These are phyloP conservation scores for Nasonovia ribisnigri DNA, from an alignment of 2,888 invertebrate species.

Conservation along the genomic window DNA sequence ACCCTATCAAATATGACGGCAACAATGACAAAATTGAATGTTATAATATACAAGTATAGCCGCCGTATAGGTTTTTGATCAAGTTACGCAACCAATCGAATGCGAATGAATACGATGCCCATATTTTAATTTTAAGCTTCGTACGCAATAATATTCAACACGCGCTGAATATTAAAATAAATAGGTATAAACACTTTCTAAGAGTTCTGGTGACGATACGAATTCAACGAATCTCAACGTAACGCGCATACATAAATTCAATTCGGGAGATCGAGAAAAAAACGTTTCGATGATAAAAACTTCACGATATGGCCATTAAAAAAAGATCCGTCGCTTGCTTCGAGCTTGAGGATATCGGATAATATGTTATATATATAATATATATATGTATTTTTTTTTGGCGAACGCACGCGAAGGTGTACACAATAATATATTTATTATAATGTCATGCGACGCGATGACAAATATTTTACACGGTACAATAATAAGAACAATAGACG, in stretches of 20 bases:
- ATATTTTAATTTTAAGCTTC: constrained; percentile 25
- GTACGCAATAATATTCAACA: constrained; percentile 7
- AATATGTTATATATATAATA: neutral
- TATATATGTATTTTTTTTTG: too few species aligned
- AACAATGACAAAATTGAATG: neutral
- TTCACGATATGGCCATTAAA: neutral
- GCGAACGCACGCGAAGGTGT: neutral
- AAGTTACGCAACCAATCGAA: constrained; percentile 30
- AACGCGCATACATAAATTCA: neutral
- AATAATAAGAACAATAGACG: constrained; percentile 45
- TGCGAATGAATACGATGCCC: constrained; percentile 22
- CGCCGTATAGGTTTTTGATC: neutral
- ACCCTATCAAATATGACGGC: neutral
- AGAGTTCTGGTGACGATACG: neutral
- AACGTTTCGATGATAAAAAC: neutral
- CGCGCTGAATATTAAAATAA: constrained; percentile 34
- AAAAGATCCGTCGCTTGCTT: neutral
- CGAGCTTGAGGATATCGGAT: neutral
- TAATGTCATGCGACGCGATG: constrained; percentile 16
- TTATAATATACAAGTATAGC: neutral
- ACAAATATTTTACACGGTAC: constrained; percentile 50
- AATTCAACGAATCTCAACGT: neutral
- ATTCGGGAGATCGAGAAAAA: neutral
- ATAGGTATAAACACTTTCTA: neutral
- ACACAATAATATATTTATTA: neutral